Percentiles rank a stretch among this genome's conserved stretches.
Evolutionary conservation across 2,113 vertebrate genomes (phyloP).

Genomic region (Neotragus moschatus): DNA sequence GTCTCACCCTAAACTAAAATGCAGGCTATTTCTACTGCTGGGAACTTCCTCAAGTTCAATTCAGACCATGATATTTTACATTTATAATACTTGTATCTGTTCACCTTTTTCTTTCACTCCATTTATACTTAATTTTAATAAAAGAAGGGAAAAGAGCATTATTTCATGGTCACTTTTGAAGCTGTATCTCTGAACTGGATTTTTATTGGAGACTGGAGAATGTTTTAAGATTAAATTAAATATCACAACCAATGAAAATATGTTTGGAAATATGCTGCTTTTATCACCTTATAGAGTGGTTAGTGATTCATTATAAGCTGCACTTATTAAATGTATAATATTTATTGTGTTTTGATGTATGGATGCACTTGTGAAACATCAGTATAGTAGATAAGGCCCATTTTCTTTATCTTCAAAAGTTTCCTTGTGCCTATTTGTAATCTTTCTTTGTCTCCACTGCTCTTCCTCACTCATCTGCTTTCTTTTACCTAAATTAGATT

Average conservation of each 20-base stretch:
- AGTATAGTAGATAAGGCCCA: background rate
- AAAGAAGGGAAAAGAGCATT: background rate
- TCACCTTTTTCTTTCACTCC: background rate
- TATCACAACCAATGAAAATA: background rate
- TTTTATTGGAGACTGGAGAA: background rate
- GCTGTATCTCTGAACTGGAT: background rate
- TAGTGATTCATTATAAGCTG: background rate
- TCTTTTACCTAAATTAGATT: background rate
- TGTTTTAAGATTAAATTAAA: background rate
- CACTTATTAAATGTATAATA: background rate
- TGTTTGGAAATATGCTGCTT: background rate
- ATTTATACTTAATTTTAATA: background rate
- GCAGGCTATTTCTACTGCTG: background rate
- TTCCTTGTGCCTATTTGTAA: background rate
- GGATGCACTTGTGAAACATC: background rate
- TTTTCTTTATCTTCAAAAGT: background rate
- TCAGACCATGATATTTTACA: background rate
- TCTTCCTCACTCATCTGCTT: background rate
- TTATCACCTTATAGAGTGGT: background rate
- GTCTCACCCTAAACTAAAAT: background rate
- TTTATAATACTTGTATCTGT: background rate
- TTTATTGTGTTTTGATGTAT: background rate
- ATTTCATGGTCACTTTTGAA: background rate
- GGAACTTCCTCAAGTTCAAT: background rate
- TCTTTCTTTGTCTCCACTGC: background rate